Base-by-base conservation (phyloP, 2,888 invertebrate genomes). In the Melipona beecheii region DNA sequence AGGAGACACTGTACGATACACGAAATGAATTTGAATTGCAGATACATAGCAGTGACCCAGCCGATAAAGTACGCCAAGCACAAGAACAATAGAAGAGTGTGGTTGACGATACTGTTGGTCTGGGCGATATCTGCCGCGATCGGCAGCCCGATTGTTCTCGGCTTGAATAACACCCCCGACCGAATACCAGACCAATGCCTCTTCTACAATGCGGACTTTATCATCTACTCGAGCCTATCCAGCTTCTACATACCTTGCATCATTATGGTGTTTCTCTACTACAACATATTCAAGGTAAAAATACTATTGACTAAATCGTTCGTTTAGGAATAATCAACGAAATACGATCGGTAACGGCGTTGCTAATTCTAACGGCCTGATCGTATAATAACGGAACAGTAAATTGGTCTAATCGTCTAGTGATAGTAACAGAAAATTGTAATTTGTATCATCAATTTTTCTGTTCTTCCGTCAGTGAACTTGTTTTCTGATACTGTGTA, bases 61-160 rank as follows among this genome's bases (percentile, higher is more conserved):
- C 99, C 99, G 92, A 99, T 99, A 94, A 98, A 99, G 95, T 99
- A 99, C 95, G 99, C 99, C 82, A 98, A 99, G 94, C 99, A 99
- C 96, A 98, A 99, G 96, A 99, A 98, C 96, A 98, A 98, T 95
- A 96, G 97, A 75, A 97, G 99, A 84, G 98, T 99, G 68, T 98
- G 98, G 97, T 95, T 99, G 94, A 99, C 99, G 91, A 98, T 99
- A 92, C 97, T 97, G 62, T 95, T 99, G 86, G 99, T 99, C 74
- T 99, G 99, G 99, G 96, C 98, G 90, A 98, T 99, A 94, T 98
- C 98, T 81, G 97, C 97, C 1, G 98, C 98, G 84, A 99, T 99
- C 90, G 99, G 99, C 58, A 97, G 98, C 27, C 99, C 99, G 69
- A 98, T 99, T 90, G 98, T 99, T 72, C 96, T 99, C 90, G 99